phyloP scores from a whole-genome alignment of 92 coral and sea anemone genomes.

The Epizoanthus scotinus region DNA sequence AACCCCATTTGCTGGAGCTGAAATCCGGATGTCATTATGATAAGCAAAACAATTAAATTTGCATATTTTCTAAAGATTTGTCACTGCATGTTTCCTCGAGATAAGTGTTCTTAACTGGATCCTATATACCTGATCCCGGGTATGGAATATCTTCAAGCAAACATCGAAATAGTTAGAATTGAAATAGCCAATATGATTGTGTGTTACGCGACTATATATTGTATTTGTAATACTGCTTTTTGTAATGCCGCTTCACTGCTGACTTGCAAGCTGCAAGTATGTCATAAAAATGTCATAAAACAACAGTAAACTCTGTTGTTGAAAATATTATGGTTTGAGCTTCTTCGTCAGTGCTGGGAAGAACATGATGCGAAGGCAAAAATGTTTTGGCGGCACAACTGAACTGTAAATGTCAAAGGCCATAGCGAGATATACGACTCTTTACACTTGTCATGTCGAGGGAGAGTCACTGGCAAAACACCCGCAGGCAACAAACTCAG shows the following conservation, averaged over 20 bases:
- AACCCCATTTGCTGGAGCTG: background rate
- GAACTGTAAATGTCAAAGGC: conserved; percentile 15
- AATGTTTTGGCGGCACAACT: background rate
- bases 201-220: background rate
- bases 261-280: background rate
- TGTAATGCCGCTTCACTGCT: background rate
- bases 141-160: no score
- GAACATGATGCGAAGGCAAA: background rate
- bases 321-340: no score
- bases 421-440: background rate
- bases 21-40: background rate
- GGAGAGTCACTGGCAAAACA: background rate
- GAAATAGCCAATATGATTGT: background rate
- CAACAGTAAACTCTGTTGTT: background rate
- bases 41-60: conserved; percentile 8
- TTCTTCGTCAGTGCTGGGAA: background rate
- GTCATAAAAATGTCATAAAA: background rate
- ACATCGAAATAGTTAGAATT: no score
- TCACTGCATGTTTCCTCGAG: background rate
- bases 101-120: no score
- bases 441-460: background rate
- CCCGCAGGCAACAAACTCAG: background rate
- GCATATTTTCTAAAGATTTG: background rate
- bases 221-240: background rate
- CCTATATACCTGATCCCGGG: no score